phyloP scores from a whole-genome alignment of 1,140 invertebrate species.

The Papilio machaon region DNA sequence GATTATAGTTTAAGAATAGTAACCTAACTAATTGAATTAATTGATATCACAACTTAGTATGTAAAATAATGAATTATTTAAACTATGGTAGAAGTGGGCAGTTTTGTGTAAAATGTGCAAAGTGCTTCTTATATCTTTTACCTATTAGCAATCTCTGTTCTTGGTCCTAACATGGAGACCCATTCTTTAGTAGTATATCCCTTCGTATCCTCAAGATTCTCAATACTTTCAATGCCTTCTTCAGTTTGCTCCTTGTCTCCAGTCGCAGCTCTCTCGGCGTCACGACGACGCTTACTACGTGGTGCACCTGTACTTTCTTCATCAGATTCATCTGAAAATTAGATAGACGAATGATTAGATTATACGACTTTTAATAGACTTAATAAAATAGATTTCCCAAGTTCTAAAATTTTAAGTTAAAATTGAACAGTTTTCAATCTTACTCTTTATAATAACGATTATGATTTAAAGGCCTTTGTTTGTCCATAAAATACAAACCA shows the following conservation, averaged over 20 bases:
- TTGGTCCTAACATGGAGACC: constrained; percentile 97
- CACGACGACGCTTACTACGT: constrained; percentile 88
- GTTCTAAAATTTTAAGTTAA: no score
- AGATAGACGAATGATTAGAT: not conserved
- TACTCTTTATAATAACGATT: no score
- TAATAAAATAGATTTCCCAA: no score
- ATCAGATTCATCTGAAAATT: constrained; percentile 85
- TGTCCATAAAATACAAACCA: constrained; percentile 78
- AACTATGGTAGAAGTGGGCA: no score
- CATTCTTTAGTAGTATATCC: constrained; percentile 96
- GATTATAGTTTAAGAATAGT: constrained; percentile 21
- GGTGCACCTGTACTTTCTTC: constrained; percentile 87
- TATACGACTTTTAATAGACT: no score
- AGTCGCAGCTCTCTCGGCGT: constrained; percentile 90
- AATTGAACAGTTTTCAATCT: no score
- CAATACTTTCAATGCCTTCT: constrained; percentile 96
- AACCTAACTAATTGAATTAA: not conserved
- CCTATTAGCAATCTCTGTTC: constrained; percentile 97
- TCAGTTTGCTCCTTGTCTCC: constrained; percentile 88
- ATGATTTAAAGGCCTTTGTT: no score
- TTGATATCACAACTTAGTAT: no score
- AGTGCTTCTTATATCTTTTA: constrained; percentile 40
- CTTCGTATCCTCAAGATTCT: constrained; percentile 98
- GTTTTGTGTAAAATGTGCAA: no score
- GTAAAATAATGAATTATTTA: no score